A percentile compares a stretch with the other conserved stretches of the same genome.
Evolutionary conservation across 2,797 vertebrate species (phyloP).

Genomic region (Sebastes matsubarae): DNA sequence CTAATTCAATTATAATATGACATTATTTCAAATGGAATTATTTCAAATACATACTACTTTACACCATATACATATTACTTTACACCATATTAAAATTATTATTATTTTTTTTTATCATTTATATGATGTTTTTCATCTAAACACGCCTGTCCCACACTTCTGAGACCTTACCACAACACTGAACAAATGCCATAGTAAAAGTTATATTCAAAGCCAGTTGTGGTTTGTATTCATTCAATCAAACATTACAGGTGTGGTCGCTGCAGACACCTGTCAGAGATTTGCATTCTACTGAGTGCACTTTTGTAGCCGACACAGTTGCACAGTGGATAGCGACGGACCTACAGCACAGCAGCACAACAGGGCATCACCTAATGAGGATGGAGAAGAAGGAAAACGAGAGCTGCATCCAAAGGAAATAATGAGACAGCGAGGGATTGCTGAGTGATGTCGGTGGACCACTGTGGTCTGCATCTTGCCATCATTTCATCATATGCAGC

Average conservation of each 20-base stretch:
- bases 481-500: constrained; percentile 37
- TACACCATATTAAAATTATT: too few relatives aligned
- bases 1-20: too few relatives aligned
- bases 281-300: background rate
- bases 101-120: too few relatives aligned
- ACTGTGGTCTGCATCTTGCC: constrained; percentile 11
- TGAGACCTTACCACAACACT: too few relatives aligned
- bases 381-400: background rate
- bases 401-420: constrained; percentile 46
- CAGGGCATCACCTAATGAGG: constrained; percentile 35
- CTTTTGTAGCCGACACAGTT: constrained; percentile 1
- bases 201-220: background rate
- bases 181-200: too few relatives aligned
- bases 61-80: too few relatives aligned
- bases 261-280: background rate
- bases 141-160: too few relatives aligned
- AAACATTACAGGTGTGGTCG: background rate
- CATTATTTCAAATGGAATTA: too few relatives aligned
- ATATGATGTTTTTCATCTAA: too few relatives aligned
- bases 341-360: background rate
- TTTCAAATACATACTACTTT: too few relatives aligned
- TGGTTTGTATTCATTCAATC: background rate
- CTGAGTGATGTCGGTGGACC: constrained; percentile 15
- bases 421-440: constrained; percentile 60
- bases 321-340: background rate